Evolutionary conservation across 2,113 vertebrate genomes (phyloP).

Genomic region (Todiramphus chloris): DNA sequence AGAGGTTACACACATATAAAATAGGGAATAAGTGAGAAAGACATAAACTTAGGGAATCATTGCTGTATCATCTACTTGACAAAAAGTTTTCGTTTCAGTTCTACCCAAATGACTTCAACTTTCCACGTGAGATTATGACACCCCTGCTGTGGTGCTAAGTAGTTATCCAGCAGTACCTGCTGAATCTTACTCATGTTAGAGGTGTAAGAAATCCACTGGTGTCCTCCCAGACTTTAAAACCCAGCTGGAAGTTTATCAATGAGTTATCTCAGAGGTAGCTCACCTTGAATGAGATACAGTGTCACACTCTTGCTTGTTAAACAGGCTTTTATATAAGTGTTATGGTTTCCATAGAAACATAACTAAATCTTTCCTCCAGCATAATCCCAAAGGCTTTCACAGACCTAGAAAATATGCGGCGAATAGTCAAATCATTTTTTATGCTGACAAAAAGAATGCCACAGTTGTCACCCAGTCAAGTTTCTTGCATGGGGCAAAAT

Average conservation of each 20-base stretch:
- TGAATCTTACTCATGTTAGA: slow-evolving; percentile 19
- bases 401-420: slow-evolving; percentile 50
- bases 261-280: slow-evolving; percentile 45
- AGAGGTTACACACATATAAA: background rate
- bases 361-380: slow-evolving; percentile 69
- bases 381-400: slow-evolving; percentile 64
- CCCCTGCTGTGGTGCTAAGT: background rate
- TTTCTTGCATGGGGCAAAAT: slow-evolving; percentile 4
- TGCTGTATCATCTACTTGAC: background rate
- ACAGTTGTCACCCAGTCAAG: slow-evolving; percentile 44
- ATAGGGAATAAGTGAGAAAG: background rate
- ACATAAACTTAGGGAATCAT: background rate
- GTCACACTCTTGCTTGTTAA: slow-evolving; percentile 68
- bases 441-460: slow-evolving; percentile 51
- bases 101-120: background rate
- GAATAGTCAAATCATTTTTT: slow-evolving; percentile 69
- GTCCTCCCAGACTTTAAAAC: slow-evolving; percentile 25
- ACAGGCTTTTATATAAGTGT: slow-evolving; percentile 58
- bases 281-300: slow-evolving; percentile 66
- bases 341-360: slow-evolving; percentile 78
- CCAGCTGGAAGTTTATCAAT: slow-evolving; percentile 56
- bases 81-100: background rate
- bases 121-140: background rate
- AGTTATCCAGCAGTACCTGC: background rate
- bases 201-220: slow-evolving; percentile 21